Evolutionary conservation across 2,113 vertebrate genomes (phyloP), one percentile per base, ranked within the genome.

Genomic region (Lagopus leucura): DNA sequence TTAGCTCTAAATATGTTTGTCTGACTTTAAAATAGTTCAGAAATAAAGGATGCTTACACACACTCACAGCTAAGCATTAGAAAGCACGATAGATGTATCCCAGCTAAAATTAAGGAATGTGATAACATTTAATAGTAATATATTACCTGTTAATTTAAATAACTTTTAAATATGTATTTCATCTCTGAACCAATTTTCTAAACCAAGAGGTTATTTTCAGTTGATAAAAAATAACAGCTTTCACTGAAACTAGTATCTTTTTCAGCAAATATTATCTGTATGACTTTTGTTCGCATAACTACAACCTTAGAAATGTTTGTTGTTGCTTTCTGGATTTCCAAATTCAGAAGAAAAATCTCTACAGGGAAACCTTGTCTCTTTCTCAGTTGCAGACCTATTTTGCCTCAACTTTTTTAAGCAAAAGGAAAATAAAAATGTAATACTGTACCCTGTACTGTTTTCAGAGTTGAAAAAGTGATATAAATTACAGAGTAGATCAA

Each of bases 401-500:
- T 47, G 20, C 61, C 48, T 86, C 8, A 57, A 58, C 40, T 32
- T 92, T 90, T 90, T 78, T 38, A 48, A 85, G 48, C 58, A 87
- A 89, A 86, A 78, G 11, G 55, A 90, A 86, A 92, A 48, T 25
- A 21, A 57, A 86, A 89, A 19, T 18, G 32, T 69, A 76, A 63
- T 69, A 90, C 21, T 77, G 65, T 50, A 55, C 10, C 69, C 38
- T 30, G 6, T 18, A n/a, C 25, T 85, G 12, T 63, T 86, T 87
- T 79, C 73, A 57, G 45, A 79, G 25, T 40, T 75, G 40, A 58
- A 57, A 79, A 48, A 50, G 13, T 69, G 55, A 34, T 25, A 40
- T 45, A 92, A 94, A 82, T 79, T 87, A 77, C 40, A 38, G 30
- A 93, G 45, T 42, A 90, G 48, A 45, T 66, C 84, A 89, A 92